Evolutionary conservation across 2,113 vertebrate species (phyloP), one percentile per base, ranked within the genome.

Genomic region (Gasterosteus nipponicus): DNA sequence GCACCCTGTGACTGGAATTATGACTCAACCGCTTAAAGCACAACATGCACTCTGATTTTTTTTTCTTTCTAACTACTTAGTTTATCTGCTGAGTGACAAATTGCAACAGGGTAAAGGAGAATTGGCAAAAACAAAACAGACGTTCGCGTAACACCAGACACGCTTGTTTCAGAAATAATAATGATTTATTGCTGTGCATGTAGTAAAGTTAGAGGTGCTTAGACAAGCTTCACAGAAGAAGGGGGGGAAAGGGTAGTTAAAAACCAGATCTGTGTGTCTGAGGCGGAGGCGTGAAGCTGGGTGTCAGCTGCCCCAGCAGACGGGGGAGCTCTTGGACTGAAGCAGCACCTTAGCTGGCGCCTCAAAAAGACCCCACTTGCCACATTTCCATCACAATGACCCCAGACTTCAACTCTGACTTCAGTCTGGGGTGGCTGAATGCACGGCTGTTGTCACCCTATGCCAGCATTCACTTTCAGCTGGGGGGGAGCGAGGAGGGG

Each of bases 311-410:
- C 87, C 85, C 68, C 70, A 64, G 72, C 88, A 91, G 87, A 70
- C 35, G 80, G 75, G 54, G 64, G 66, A 22, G 61, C 62, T 74
- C 54, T 73, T 80, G 47, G 80, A 80, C 85, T 54, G 63, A 74
- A 86, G 80, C 73, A 81, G 86, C 69, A 85, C 79, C 75, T 82
- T 87, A 86, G 87, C 92, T 58, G 78, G 82, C 57, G 73, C 78
- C 81, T 92, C 86, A 91, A 92, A 26, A 90, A 82, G 89, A 90
- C 90, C 89, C 89, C 92, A 88, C 86, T 87, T 79, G 82, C 87
- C 64, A 85, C 86, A 94, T 94, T 93, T 93, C 89, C 93, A 93
- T 95, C 87, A 95, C 94, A 94, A 94, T 90, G 89, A 85, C 85
- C 74, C 92, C 93, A 94, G 91, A 94, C 92, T 91, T 89, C 75